phyloP scores from a whole-genome alignment of 2,113 vertebrate genomes.

The Rhagologus leucostigma region DNA sequence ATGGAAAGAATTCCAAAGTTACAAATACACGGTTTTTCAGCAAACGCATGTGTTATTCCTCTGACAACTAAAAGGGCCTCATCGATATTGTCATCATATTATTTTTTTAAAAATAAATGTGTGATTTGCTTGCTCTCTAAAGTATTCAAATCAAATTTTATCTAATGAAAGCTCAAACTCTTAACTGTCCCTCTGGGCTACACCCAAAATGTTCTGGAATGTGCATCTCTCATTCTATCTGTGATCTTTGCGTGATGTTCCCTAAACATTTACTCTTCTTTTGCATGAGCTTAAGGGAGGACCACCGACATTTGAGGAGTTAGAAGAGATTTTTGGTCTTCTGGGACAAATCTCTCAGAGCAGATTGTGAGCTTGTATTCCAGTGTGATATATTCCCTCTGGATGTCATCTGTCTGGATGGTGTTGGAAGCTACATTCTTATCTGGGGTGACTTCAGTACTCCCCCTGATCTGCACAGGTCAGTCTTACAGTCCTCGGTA shows the following conservation, averaged over 20 bases:
- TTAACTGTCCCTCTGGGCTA: slow-evolving; percentile 16
- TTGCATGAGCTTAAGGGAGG: neutral
- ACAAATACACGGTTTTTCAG: neutral
- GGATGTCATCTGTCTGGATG: neutral
- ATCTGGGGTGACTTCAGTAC: neutral
- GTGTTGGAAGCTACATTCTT: neutral
- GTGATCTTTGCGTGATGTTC: slow-evolving; percentile 24
- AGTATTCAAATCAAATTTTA: slow-evolving; percentile 10
- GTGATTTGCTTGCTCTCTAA: neutral
- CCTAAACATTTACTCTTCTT: slow-evolving; percentile 1
- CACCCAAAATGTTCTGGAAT: neutral
- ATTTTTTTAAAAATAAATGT: neutral
- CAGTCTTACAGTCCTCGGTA: neutral
- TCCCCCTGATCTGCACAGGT: neutral
- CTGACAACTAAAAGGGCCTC: neutral
- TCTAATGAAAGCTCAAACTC: neutral
- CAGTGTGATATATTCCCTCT: neutral
- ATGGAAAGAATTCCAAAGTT: neutral
- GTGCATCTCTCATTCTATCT: neutral
- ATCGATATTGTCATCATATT: neutral
- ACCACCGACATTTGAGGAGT: neutral
- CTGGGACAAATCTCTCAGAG: neutral
- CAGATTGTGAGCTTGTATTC: neutral
- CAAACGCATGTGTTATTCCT: neutral
- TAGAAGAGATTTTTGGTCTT: neutral